Base-by-base conservation (phyloP, 2,113 vertebrate species). In the Martes martes region DNA sequence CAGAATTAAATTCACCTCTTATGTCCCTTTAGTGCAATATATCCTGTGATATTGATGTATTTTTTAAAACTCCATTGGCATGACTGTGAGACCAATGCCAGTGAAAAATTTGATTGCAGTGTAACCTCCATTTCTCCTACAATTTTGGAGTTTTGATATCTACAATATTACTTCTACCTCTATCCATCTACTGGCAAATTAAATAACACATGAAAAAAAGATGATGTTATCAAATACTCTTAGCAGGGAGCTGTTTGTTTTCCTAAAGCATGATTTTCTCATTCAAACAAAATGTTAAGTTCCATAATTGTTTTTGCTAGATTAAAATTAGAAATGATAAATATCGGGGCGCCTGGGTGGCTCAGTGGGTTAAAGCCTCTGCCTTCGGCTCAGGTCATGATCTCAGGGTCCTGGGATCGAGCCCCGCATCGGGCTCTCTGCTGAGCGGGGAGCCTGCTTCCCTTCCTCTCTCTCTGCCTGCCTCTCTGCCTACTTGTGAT, bases 101-200 rank as follows among this genome's bases (percentile, higher is more conserved):
- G 69, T 98, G 97, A 98, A 98, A 98, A 98, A 98, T 97, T 97
- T 98, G 93, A 98, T 98, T 98, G 97, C 50, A 0, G 89, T 97
- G 97, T 98, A 98, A 90, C 96, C 69, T 98, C 90, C 47, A 94
- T 97, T 97, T 98, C 82, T 93, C 94, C 87, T 97, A 98, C 88
- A 98, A 98, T 98, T 88, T 96, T 63, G 90, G 65, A 96, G 57
- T 85, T 97, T 97, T 97, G 98, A 91, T 98, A 98, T 63, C n/a
- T 86, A 92, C 94, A 96, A 39, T 96, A 96, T 97, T 98, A 89
- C 0, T 24, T 98, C 96, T 94, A 69, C 80, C 92, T 96, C 85
- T 96, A 83, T 98, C 16, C 96, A 98, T 98, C 83, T 67, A 14
- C 39, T 84, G 79, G 61, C 85, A 98, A 98, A 98, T 98, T 98